A percentile compares a stretch with the other conserved stretches of the same genome.
Evolutionary conservation across 2,888 invertebrate species (phyloP).

Genomic region (Phanerotoma sp.): DNA sequence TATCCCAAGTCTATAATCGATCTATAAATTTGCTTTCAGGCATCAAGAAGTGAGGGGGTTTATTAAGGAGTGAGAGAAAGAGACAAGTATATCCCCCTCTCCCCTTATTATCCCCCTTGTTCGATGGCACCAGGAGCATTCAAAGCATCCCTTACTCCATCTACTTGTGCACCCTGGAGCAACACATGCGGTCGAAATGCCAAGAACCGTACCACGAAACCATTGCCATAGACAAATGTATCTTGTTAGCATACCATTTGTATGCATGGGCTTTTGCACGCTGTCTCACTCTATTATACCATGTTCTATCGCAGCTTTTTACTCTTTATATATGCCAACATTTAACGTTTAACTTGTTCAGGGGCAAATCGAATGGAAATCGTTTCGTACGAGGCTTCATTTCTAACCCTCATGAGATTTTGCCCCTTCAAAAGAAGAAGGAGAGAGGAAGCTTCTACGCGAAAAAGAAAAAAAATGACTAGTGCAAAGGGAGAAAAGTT

Average conservation of each 20-base stretch:
- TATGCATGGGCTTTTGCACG: constrained; percentile 56
- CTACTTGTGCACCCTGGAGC: constrained; percentile 14
- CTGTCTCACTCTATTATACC: constrained; percentile 33
- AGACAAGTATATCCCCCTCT: not conserved
- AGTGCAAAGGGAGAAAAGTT: not conserved
- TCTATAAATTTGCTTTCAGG: constrained; percentile 56
- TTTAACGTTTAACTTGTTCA: constrained; percentile 52
- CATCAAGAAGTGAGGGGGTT: constrained; percentile 31
- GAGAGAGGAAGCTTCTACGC: too few relatives aligned
- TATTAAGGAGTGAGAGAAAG: constrained; percentile 4
- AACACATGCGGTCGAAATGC: constrained; percentile 19
- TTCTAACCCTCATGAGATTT: constrained; percentile 28
- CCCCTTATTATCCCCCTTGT: not conserved
- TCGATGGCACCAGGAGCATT: too few relatives aligned
- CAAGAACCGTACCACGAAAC: constrained; percentile 30
- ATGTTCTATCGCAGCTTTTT: constrained; percentile 13
- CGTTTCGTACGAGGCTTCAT: constrained; percentile 40
- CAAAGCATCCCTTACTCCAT: not conserved
- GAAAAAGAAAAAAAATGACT: not conserved
- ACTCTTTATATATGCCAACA: constrained; percentile 32
- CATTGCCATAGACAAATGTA: constrained; percentile 56
- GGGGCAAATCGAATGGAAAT: constrained; percentile 51
- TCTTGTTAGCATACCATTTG: constrained; percentile 58
- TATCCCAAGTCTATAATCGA: constrained; percentile 56
- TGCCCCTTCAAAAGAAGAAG: constrained; percentile 2